phyloP scores from a whole-genome alignment of 2,113 vertebrate genomes.

The Bubo scandiacus region DNA sequence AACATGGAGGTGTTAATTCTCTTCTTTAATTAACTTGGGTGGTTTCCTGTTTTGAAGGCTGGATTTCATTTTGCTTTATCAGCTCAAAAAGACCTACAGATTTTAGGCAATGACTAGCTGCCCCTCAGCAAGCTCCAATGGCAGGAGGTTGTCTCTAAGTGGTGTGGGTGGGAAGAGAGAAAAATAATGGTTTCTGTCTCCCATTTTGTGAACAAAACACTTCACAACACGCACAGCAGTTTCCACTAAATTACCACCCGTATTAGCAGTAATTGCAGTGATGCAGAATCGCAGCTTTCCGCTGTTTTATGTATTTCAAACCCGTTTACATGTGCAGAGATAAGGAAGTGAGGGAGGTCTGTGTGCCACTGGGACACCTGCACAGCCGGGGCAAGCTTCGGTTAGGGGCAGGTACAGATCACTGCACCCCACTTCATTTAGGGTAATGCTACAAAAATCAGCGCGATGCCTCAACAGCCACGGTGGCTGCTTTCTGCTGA shows the following conservation, averaged over 20 bases:
- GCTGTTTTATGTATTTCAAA: rapidly evolving
- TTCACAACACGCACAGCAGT: not conserved
- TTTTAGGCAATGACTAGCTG: not conserved
- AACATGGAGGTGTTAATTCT: not conserved
- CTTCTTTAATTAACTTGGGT: not conserved
- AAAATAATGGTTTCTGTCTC: not conserved
- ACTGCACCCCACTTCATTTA: rapidly evolving
- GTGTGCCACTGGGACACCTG: not conserved
- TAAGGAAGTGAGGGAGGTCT: rapidly evolving
- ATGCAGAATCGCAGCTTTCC: not conserved
- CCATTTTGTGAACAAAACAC: not conserved
- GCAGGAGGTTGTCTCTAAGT: not conserved
- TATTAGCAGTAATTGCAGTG: not conserved
- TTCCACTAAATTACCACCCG: not conserved
- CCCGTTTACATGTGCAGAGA: rapidly evolving
- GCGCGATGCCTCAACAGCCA: rapidly evolving
- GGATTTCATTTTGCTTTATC: not conserved
- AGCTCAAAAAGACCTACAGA: not conserved
- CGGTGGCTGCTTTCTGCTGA: rapidly evolving
- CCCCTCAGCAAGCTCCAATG: not conserved
- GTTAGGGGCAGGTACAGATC: not conserved
- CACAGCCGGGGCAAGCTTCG: not conserved
- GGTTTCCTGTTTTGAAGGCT: not conserved
- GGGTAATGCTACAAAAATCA: not conserved
- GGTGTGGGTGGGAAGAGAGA: not conserved